phyloP scores from a whole-genome alignment of 2,113 vertebrate genomes.

The Eptesicus fuscus region DNA sequence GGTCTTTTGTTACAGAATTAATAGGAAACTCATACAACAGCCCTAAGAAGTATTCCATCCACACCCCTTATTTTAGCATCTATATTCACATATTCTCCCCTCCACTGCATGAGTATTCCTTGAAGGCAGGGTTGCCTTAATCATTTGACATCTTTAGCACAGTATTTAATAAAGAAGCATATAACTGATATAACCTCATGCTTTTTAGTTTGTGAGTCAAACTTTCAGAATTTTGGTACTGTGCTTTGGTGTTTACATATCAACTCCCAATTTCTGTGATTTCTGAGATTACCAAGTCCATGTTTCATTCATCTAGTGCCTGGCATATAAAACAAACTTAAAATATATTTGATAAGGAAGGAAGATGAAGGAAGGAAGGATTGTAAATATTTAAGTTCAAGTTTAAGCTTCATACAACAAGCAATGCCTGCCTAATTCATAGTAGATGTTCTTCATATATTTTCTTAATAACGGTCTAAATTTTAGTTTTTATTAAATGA shows the following conservation, averaged over 20 bases:
- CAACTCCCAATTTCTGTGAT: neutral
- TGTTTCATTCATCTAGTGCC: neutral
- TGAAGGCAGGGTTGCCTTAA: neutral
- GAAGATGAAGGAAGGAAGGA: neutral
- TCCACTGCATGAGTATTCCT: neutral
- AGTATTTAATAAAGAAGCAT: neutral
- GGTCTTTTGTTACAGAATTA: neutral
- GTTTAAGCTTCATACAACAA: neutral
- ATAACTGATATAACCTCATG: neutral
- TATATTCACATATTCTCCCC: neutral
- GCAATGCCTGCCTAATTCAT: neutral
- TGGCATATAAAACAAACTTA: neutral
- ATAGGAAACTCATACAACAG: neutral
- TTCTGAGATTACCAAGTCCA: neutral
- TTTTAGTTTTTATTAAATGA: constrained; percentile 3
- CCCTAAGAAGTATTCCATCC: neutral
- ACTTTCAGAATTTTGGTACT: neutral
- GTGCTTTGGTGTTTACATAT: neutral
- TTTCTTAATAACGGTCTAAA: neutral
- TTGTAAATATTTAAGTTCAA: neutral
- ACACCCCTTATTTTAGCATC: neutral
- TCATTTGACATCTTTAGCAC: neutral
- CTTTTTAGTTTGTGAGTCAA: neutral
- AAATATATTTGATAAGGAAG: neutral
- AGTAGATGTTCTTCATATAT: neutral